Evolutionary conservation across 2,888 invertebrate species (phyloP).

Genomic region (Charanyca ferruginea): DNA sequence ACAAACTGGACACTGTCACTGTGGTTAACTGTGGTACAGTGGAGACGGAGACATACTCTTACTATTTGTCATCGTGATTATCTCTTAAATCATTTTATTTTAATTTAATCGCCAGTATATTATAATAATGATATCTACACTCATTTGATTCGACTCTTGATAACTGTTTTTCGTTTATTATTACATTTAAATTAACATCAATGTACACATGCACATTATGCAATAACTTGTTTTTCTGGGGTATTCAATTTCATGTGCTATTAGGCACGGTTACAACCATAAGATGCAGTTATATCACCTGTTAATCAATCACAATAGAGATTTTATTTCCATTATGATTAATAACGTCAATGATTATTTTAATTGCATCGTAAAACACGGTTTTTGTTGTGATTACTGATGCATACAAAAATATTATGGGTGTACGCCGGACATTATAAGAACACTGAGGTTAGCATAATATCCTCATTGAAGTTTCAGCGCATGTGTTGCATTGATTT

Average conservation of each 20-base stretch:
- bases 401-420: slow-evolving; percentile 58
- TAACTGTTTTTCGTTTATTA: slow-evolving; percentile 59
- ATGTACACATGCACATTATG: slow-evolving; percentile 51
- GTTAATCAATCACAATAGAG: slow-evolving; percentile 50
- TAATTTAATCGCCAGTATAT: slow-evolving; percentile 50
- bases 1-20: neutral
- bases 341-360: slow-evolving; percentile 41
- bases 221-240: slow-evolving; percentile 51
- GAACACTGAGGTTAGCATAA: slow-evolving; percentile 83
- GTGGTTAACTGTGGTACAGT: neutral
- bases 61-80: slow-evolving; percentile 51
- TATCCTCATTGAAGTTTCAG: slow-evolving; percentile 80
- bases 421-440: slow-evolving; percentile 77
- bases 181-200: slow-evolving; percentile 48
- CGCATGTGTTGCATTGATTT: slow-evolving; percentile 76
- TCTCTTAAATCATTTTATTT: slow-evolving; percentile 53
- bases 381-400: slow-evolving; percentile 14
- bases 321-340: slow-evolving; percentile 49
- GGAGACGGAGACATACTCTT: slow-evolving; percentile 11
- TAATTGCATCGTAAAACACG: slow-evolving; percentile 28
- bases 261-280: slow-evolving; percentile 44
- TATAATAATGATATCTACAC: slow-evolving; percentile 37
- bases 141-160: slow-evolving; percentile 23
- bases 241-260: slow-evolving; percentile 51
- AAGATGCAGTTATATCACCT: slow-evolving; percentile 43